A percentile compares a stretch with the other conserved stretches of the same genome.
Evolutionary conservation across 2,888 invertebrate species (phyloP).

Genomic region (Drosophila phalerata): DNA sequence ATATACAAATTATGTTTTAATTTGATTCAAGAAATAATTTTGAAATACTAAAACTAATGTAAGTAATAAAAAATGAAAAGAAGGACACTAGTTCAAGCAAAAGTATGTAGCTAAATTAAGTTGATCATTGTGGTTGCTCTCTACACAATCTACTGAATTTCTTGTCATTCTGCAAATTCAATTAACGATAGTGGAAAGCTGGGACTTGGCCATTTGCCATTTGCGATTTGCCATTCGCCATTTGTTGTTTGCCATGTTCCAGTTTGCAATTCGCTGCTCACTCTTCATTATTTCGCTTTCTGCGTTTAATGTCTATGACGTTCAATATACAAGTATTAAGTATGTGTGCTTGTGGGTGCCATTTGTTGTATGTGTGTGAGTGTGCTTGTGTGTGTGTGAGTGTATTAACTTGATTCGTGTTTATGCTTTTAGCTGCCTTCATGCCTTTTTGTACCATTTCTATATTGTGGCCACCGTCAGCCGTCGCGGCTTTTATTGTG

Average conservation of each 20-base stretch:
- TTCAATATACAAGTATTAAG: conserved; percentile 21
- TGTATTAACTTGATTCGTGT: conserved; percentile 34
- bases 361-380: background rate
- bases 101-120: conserved; percentile 4
- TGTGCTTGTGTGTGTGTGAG: conserved; percentile 1
- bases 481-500: conserved; percentile 36
- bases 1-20: too few species aligned
- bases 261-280: conserved; percentile 29
- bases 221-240: conserved; percentile 31
- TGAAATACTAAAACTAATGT: too few species aligned
- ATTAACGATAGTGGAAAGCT: conserved; percentile 60
- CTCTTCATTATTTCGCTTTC: conserved; percentile 54
- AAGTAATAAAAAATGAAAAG: too few species aligned
- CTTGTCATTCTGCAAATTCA: conserved; percentile 47
- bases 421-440: conserved; percentile 39
- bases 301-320: conserved; percentile 44
- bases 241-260: conserved; percentile 37
- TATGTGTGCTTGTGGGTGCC: background rate
- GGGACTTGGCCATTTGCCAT: conserved; percentile 25
- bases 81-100: too few species aligned
- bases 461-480: conserved; percentile 12
- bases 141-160: background rate
- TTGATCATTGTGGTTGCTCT: conserved; percentile 3
- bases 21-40: too few species aligned
- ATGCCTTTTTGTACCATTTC: conserved; percentile 8